phyloP scores from a whole-genome alignment of 2,888 invertebrate species.

The Gnatocerus cornutus region DNA sequence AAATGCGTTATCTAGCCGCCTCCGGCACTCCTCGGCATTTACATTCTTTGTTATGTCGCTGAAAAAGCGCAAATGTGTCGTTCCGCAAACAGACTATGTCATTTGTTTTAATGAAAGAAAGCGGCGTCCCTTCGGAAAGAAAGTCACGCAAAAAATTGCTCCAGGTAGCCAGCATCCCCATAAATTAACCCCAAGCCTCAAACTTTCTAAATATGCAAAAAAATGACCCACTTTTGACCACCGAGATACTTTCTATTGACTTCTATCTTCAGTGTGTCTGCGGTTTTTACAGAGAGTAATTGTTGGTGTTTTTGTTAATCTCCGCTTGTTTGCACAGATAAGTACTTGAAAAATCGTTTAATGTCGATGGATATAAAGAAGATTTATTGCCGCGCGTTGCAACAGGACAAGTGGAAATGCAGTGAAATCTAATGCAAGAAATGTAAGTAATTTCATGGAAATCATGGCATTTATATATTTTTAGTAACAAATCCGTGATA shows the following conservation, averaged over 20 bases:
- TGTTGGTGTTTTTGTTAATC: not conserved
- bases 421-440: not conserved
- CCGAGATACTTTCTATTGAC: constrained; percentile 43
- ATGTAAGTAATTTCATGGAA: not conserved
- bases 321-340: constrained; percentile 12
- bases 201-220: constrained; percentile 66
- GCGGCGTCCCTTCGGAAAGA: no score
- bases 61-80: not conserved
- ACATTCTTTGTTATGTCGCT: not conserved
- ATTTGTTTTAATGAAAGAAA: no score
- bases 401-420: not conserved
- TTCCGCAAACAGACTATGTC: not conserved
- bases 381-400: constrained; percentile 16
- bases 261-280: constrained; percentile 24
- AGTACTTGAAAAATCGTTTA: constrained; percentile 28
- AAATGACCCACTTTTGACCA: constrained; percentile 62
- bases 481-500: no score
- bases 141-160: not conserved
- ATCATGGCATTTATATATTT: no score
- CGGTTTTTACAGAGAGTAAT: not conserved
- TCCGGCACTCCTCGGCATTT: not conserved
- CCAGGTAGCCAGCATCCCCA: constrained; percentile 23
- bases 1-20: constrained; percentile 19
- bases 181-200: constrained; percentile 34
- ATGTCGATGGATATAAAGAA: constrained; percentile 12